Conservation (phyloP, 2,888 invertebrate genomes). For the Maniola hyperantus region DNA sequence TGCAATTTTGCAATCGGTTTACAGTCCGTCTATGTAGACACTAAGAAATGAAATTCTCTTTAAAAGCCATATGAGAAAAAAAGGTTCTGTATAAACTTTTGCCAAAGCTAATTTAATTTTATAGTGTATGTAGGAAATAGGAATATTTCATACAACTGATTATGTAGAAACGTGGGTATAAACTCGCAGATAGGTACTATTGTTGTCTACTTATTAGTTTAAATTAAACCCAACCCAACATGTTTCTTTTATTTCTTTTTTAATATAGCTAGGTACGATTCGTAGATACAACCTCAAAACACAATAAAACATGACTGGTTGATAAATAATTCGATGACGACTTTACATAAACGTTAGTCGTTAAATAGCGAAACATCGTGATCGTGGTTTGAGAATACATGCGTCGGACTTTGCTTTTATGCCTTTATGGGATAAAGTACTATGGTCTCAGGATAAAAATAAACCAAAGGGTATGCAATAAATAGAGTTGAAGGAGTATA, state of each 20-base stretch:
- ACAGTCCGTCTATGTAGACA: too few species aligned
- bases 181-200: neutral
- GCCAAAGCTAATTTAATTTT: too few species aligned
- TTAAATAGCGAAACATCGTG: constrained; percentile 6
- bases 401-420: constrained; percentile 5
- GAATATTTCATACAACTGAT: too few species aligned
- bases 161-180: neutral
- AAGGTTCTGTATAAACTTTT: too few species aligned
- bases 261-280: neutral
- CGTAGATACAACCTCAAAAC: neutral
- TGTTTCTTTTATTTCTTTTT: neutral
- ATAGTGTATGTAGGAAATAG: too few species aligned
- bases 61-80: too few species aligned
- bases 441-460: constrained; percentile 15
- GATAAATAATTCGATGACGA: neutral
- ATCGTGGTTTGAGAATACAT: constrained; percentile 4
- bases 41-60: too few species aligned
- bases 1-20: too few species aligned
- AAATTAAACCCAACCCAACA: constrained; percentile 6
- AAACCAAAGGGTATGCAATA: constrained; percentile 14
- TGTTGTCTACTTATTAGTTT: neutral
- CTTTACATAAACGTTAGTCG: neutral
- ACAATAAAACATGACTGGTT: neutral
- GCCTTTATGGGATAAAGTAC: constrained; percentile 1
- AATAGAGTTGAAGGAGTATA: constrained; percentile 18